Evolutionary conservation across 2,888 invertebrate genomes (phyloP).

Genomic region (Agriopis aurantiaria): DNA sequence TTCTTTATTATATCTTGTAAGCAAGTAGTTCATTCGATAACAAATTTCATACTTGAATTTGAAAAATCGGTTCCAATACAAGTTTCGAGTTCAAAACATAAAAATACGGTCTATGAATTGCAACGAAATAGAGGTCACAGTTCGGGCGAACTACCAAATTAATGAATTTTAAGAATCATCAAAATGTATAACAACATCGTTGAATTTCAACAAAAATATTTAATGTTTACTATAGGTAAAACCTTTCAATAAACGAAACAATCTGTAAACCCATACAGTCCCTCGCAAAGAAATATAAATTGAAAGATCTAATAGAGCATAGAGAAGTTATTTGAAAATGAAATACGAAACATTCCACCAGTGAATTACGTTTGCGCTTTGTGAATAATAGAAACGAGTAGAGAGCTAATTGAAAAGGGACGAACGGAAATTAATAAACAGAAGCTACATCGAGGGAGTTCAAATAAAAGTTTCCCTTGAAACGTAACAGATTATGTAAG

Average conservation of each 20-base stretch:
- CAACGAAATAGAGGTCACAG: too few species aligned
- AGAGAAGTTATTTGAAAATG: conserved; percentile 16
- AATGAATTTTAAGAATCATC: too few species aligned
- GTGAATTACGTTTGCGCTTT: background rate
- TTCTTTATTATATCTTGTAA: too few species aligned
- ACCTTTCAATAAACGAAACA: background rate
- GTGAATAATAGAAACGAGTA: conserved; percentile 10
- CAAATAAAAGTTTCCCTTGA: background rate
- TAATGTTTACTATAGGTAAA: background rate
- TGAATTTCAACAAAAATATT: background rate
- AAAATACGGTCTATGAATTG: too few species aligned
- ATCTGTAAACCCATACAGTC: background rate
- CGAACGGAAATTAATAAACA: conserved; percentile 5
- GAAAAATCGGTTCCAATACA: too few species aligned
- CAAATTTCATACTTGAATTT: too few species aligned
- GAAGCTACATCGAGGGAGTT: too few species aligned
- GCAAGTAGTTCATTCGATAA: too few species aligned
- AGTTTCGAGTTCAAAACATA: too few species aligned
- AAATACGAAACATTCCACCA: background rate
- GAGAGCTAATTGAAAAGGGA: conserved; percentile 8
- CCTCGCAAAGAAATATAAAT: conserved; percentile 3
- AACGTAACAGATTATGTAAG: conserved; percentile 8
- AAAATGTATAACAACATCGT: background rate
- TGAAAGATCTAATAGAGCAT: background rate
- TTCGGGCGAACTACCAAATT: too few species aligned